These are phyloP conservation scores for Phrynocephalus guinanensis DNA, from an alignment of 2,797 vertebrate species.

Conservation along the genomic window DNA sequence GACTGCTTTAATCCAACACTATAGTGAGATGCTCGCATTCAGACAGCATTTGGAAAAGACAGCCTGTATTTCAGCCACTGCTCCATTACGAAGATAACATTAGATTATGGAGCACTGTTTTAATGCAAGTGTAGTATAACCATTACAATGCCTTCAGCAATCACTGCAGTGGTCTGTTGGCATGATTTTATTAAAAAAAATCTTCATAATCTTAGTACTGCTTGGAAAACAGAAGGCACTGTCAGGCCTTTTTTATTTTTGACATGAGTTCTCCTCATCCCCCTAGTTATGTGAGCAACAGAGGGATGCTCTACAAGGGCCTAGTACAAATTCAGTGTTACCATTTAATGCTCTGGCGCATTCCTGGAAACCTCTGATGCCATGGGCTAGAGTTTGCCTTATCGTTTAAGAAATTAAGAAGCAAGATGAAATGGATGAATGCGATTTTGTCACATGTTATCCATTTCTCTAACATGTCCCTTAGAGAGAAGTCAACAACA, in stretches of 20 bases:
- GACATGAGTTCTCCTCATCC: not conserved
- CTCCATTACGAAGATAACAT: not conserved
- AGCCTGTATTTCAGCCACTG: not conserved
- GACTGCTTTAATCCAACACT: not conserved
- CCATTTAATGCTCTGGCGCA: not conserved
- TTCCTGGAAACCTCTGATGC: not conserved
- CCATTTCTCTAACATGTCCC: not conserved
- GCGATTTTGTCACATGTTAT: not conserved
- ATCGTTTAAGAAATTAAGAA: not conserved
- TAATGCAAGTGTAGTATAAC: accelerated
- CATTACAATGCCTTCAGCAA: not conserved
- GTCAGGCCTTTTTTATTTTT: not conserved
- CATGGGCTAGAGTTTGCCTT: not conserved
- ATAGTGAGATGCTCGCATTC: not conserved
- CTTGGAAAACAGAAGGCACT: not conserved
- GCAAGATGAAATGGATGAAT: not conserved
- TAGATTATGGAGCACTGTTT: not conserved
- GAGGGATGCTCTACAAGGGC: not conserved
- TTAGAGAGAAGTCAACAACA: not conserved
- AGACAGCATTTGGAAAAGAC: not conserved
- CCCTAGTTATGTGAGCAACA: not conserved
- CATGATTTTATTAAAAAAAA: not conserved
- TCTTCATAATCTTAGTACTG: not conserved
- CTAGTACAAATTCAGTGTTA: not conserved
- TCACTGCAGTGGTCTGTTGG: not conserved